phyloP scores from a whole-genome alignment of 2,888 invertebrate species.

The Cyaniris semiargus region DNA sequence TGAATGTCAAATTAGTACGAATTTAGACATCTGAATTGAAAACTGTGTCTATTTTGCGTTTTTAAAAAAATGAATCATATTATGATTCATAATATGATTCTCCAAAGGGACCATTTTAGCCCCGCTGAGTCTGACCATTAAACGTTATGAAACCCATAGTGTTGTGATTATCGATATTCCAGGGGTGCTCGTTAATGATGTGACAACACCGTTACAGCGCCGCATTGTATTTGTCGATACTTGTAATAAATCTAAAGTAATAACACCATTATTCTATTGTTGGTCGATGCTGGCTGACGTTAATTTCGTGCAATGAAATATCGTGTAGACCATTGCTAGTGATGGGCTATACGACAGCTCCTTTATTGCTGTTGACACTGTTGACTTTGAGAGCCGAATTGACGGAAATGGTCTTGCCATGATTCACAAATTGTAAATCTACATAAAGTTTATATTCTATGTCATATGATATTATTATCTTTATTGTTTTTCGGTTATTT shows the following conservation, averaged over 20 bases:
- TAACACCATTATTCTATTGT: constrained; percentile 46
- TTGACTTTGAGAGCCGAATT: not conserved
- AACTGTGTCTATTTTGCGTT: too few species aligned
- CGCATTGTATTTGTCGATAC: constrained; percentile 44
- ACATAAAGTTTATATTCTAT: not conserved
- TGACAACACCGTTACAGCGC: constrained; percentile 42
- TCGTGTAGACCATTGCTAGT: constrained; percentile 39
- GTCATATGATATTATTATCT: too few species aligned
- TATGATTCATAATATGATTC: too few species aligned
- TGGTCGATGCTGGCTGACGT: constrained; percentile 42
- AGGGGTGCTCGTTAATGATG: constrained; percentile 42
- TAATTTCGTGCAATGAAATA: constrained; percentile 43
- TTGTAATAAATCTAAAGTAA: constrained; percentile 45
- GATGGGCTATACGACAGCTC: constrained; percentile 11
- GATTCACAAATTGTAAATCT: not conserved
- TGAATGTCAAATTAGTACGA: too few species aligned
- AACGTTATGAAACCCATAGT: constrained; percentile 24
- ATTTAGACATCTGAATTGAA: too few species aligned
- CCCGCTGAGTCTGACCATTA: constrained; percentile 7
- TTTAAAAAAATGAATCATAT: too few species aligned
- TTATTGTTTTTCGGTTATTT: too few species aligned
- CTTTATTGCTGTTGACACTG: constrained; percentile 5
- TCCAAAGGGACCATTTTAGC: too few species aligned
- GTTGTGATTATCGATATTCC: constrained; percentile 30
- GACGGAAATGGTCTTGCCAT: not conserved